phyloP scores from a whole-genome alignment of 2,888 invertebrate species.

The Idaea aversata region DNA sequence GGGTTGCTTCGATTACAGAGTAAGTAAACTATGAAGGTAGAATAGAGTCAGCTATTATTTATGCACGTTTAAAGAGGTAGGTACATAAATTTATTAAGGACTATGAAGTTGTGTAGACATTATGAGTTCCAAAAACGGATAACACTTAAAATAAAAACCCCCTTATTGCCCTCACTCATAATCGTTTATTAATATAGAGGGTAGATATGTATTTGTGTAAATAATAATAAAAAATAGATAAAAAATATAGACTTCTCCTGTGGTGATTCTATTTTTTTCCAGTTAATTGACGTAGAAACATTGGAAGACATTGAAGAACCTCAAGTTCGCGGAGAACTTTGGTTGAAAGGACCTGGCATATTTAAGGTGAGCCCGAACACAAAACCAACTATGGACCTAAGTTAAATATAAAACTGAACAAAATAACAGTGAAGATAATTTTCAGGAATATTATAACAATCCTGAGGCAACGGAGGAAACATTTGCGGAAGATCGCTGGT shows the following conservation, averaged over 20 bases:
- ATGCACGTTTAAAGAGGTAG: no score
- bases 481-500: conserved; percentile 56
- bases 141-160: no score
- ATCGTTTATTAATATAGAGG: no score
- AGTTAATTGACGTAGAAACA: conserved; percentile 63
- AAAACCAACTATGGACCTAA: not conserved
- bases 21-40: conserved; percentile 28
- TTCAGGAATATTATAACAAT: conserved; percentile 54
- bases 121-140: no score
- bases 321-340: conserved; percentile 63
- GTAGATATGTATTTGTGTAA: no score
- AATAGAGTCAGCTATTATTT: not conserved
- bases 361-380: conserved; percentile 43
- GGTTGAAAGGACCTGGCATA: conserved; percentile 53
- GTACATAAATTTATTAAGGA: no score
- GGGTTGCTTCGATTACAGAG: conserved; percentile 41
- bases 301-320: conserved; percentile 51
- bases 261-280: conserved; percentile 25
- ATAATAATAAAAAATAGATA: no score
- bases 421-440: not conserved
- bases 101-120: no score
- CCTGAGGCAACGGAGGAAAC: conserved; percentile 45
- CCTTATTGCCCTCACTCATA: no score
- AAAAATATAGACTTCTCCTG: no score
- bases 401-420: not conserved